Base-by-base conservation (phyloP, 1,140 invertebrate genomes). In the Drosophila repleta region DNA sequence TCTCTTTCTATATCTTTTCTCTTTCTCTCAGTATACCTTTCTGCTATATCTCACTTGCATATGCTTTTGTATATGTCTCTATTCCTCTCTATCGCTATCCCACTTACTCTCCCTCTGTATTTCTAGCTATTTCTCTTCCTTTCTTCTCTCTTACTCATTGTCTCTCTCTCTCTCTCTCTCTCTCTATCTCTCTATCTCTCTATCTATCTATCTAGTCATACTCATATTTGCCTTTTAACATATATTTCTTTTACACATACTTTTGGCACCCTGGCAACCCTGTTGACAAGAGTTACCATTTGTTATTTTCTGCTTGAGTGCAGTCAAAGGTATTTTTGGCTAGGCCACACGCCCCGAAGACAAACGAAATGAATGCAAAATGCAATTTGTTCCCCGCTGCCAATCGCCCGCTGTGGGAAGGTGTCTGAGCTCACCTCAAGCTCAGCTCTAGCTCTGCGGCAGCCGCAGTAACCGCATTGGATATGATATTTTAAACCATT, bases 281-380 rank as follows among this genome's bases (percentile, higher is more conserved):
- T 20, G 20, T 2, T 8, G 11, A 7, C 15, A 21, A 21, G 32
- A 46, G 45, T 43, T 8, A 37, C n/a, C 10, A 2, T 8, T n/a
- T 21, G 35, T 45, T 8, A n/a, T 74, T 55, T 63, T 63, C 45
- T 62, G 74, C 74, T 39, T 71, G 74, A 76, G 35, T 76, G 57
- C 53, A 56, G 52, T 4, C 10, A 56, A 55, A 11, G 4, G 15
- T 20, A 8, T 37, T 29, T 45, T 57, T 18, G 24, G n/a, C 8
- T 15, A 29, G 32, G 32, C 10, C 65, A 53, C 39, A 62, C 66
- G 58, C 66, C 58, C 65, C 32, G 39, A 52, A 65, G 15, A 53
- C 24, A 57, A 24, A 26, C 39, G 49, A 76, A 70, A 46, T 17
- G 45, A 61, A 61, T 61, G 73, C 46, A 79, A 83, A 61, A 61